phyloP scores from a whole-genome alignment of 2,113 vertebrate genomes.

The Cochlearius cochlearius region DNA sequence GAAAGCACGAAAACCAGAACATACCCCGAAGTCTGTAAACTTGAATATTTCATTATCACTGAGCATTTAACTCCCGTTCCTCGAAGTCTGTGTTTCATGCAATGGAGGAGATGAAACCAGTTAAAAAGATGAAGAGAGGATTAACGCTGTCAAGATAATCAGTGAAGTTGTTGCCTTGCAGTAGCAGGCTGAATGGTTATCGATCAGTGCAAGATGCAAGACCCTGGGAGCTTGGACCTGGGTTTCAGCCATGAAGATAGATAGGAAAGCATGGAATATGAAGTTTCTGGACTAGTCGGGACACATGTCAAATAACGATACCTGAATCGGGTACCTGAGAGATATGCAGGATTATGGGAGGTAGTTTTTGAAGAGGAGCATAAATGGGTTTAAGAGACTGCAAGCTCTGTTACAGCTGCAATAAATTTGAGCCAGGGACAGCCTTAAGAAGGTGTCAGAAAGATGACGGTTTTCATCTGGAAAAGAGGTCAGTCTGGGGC shows the following conservation, averaged over 20 bases:
- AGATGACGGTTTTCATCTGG: neutral
- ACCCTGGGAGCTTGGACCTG: neutral
- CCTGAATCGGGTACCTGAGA: neutral
- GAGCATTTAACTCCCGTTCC: neutral
- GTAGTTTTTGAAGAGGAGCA: neutral
- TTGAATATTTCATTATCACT: neutral
- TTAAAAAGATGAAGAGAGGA: neutral
- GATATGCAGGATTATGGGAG: neutral
- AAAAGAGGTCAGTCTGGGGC: neutral
- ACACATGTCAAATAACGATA: neutral
- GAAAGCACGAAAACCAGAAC: neutral
- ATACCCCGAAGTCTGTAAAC: neutral
- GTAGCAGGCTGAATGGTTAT: neutral
- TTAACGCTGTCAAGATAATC: neutral
- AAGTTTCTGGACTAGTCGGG: neutral
- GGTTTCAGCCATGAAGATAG: neutral
- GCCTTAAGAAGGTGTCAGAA: neutral
- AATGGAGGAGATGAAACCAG: accelerated
- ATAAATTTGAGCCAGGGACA: neutral
- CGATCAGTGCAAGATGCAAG: too few species aligned
- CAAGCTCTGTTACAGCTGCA: neutral
- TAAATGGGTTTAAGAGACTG: neutral
- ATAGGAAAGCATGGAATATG: neutral
- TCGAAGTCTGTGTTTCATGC: neutral
- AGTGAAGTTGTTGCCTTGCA: neutral